phyloP scores from a whole-genome alignment of 2,888 invertebrate species.

The Folsomia candida region DNA sequence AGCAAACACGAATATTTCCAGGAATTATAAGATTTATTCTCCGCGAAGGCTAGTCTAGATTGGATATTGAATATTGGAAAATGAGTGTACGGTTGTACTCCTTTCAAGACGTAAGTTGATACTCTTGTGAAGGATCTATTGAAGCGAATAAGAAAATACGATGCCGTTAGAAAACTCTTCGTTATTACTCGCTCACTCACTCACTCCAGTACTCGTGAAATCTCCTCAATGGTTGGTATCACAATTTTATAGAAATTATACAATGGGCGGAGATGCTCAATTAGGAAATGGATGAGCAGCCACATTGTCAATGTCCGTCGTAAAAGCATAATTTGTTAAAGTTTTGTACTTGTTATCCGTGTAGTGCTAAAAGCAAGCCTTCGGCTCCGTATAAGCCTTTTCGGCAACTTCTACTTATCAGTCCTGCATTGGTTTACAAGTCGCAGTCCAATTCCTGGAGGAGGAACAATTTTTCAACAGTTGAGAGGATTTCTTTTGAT shows the following conservation, averaged over 20 bases:
- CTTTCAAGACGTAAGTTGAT: neutral
- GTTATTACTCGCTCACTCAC: too few relatives aligned
- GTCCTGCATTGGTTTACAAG: too few relatives aligned
- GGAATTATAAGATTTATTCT: neutral
- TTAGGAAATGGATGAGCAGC: constrained; percentile 34
- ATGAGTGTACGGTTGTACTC: neutral
- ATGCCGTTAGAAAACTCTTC: neutral
- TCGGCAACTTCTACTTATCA: too few relatives aligned
- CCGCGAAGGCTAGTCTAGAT: neutral
- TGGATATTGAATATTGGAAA: neutral
- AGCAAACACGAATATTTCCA: neutral
- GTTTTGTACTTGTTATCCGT: neutral
- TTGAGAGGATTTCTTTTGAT: too few relatives aligned
- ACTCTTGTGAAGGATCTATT: neutral
- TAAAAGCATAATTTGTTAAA: constrained; percentile 4
- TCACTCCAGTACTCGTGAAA: neutral
- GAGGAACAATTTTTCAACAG: too few relatives aligned
- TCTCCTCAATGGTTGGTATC: neutral
- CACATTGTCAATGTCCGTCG: constrained; percentile 27
- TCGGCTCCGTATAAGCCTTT: neutral
- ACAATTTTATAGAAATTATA: neutral
- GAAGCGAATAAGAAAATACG: neutral
- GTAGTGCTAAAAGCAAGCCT: too few relatives aligned
- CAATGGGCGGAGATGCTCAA: constrained; percentile 15
- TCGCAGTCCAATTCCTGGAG: too few relatives aligned